phyloP scores from a whole-genome alignment of 1,140 invertebrate species.

The Nasonia giraulti region DNA sequence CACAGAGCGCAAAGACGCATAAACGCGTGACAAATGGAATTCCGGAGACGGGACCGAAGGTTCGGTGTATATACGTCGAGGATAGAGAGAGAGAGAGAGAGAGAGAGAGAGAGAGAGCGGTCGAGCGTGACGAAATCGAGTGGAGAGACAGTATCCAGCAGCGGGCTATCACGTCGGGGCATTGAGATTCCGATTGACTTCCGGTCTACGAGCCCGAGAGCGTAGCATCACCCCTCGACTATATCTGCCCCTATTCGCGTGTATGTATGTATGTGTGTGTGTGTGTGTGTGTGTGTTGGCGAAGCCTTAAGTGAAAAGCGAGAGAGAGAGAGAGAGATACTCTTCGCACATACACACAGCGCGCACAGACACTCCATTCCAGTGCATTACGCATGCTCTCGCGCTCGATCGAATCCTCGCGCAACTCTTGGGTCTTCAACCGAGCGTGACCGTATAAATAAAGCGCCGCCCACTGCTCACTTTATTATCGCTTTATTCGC shows the following conservation, averaged over 20 bases:
- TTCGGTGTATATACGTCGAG: neutral
- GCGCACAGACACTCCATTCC: slow-evolving; percentile 61
- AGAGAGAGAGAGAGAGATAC: neutral
- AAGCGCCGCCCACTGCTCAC: slow-evolving; percentile 36
- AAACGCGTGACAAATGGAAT: slow-evolving; percentile 22
- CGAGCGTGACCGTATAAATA: slow-evolving; percentile 35
- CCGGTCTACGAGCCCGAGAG: slow-evolving; percentile 45
- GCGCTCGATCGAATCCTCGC: slow-evolving; percentile 45
- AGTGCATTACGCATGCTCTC: slow-evolving; percentile 64
- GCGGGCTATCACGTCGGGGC: slow-evolving; percentile 40
- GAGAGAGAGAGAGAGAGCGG: neutral
- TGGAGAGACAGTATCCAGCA: neutral
- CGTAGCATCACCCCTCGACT: slow-evolving; percentile 7
- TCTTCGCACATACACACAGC: neutral
- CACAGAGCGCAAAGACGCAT: neutral
- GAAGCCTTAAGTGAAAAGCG: slow-evolving; percentile 3
- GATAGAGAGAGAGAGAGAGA: neutral
- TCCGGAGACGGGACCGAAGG: neutral
- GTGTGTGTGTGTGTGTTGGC: too few relatives aligned
- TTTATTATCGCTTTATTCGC: slow-evolving; percentile 43
- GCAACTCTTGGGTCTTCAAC: slow-evolving; percentile 2
- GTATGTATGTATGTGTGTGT: neutral
- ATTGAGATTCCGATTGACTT: slow-evolving; percentile 61
- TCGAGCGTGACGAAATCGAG: slow-evolving; percentile 46
- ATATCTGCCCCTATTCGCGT: neutral